Evolutionary conservation across 2,888 invertebrate species (phyloP).

Genomic region (Scaeva pyrastri): DNA sequence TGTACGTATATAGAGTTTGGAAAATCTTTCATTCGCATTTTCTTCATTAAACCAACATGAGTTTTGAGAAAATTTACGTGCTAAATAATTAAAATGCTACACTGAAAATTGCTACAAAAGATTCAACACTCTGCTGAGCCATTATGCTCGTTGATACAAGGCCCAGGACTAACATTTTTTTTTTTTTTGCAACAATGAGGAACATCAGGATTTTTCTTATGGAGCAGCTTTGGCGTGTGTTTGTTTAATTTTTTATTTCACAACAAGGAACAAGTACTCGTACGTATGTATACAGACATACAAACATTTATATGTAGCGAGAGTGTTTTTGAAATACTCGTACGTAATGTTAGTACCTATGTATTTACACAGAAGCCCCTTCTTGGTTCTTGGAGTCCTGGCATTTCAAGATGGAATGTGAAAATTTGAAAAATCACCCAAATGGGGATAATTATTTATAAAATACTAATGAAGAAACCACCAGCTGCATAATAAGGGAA

Average conservation of each 20-base stretch:
- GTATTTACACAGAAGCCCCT: neutral
- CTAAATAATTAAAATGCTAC: conserved; percentile 66
- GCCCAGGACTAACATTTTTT: neutral
- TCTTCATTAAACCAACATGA: conserved; percentile 62
- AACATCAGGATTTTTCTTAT: conserved; percentile 11
- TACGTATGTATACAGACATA: neutral
- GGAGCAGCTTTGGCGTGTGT: neutral
- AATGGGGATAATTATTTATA: conserved; percentile 67
- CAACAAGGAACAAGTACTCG: conserved; percentile 37
- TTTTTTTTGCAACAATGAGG: conserved; percentile 18
- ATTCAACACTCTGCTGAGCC: neutral
- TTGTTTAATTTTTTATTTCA: conserved; percentile 45
- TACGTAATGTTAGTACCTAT: conserved; percentile 39
- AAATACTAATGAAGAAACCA: conserved; percentile 63
- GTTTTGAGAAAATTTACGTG: conserved; percentile 64
- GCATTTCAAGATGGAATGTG: conserved; percentile 53
- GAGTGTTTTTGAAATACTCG: conserved; percentile 25
- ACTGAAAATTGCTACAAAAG: conserved; percentile 46
- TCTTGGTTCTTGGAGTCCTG: conserved; percentile 15
- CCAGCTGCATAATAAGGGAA: conserved; percentile 26
- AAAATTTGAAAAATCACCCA: conserved; percentile 73
- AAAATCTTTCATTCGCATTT: conserved; percentile 46
- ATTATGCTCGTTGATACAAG: neutral
- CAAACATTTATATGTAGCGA: too few species aligned
- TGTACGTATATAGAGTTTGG: neutral